Base-by-base conservation (phyloP, 2,113 vertebrate genomes). In the Cacatua alba region DNA sequence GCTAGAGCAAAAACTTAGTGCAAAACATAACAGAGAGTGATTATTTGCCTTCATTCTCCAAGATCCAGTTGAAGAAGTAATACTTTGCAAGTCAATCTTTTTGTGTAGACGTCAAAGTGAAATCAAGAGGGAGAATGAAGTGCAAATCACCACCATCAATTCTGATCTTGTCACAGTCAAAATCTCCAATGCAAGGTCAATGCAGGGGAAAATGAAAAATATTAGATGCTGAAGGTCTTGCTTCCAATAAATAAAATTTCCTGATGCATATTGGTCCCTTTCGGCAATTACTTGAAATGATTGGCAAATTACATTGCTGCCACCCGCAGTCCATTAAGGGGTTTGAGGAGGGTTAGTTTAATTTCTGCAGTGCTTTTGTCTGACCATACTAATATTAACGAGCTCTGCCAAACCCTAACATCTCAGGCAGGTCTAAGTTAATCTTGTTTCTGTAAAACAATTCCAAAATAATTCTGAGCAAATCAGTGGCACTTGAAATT, bases 1-100 rank as follows among this genome's bases (percentile, higher is more conserved):
- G 23, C 44, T 82, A 79, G 37, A 92, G 28, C 55, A 69, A 88
- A 82, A 93, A 7, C 51, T 85, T 81, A 71, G 35, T 92, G 44
- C 31, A 77, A 90, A 86, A 93, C 9, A 64, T 71, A 43, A 26
- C 41, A 46, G 23, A 60, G 15, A 35, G 16, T 48, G 44, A 52
- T 72, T 52, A 43, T 43, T 80, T 90, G 35, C 93, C 88, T 90
- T 92, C 69, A 49, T 12, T 95, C 64, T 92, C 23, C 43, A 57
- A 87, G 72, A 62, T 71, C 44, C 68, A 96, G 10, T n/a, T 88
- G 62, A 72, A 95, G 92, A 96, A 97, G 69, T 94, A 97, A 95
- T 86, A 87, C 67, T 93, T 86, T 39, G 23, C 23, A 96, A 81
- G 70, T 91, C 82, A 90, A 92, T 97, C 64, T 72, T 83, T 90